Conservation (phyloP, 2,888 invertebrate species). For the Lasioglossum leucozonium region DNA sequence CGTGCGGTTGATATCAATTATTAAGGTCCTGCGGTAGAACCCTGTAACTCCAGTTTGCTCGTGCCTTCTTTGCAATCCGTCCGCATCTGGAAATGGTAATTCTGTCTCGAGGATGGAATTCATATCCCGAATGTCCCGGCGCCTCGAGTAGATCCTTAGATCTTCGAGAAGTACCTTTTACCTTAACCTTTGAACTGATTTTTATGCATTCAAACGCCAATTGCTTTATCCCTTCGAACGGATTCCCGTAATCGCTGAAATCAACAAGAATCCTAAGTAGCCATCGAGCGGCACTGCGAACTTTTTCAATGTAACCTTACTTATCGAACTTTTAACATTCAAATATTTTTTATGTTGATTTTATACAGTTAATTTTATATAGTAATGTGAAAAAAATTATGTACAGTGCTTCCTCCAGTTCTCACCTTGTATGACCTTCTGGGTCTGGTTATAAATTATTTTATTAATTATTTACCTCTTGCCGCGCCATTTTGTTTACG, state of each 20-base stretch:
- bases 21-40: constrained; percentile 44
- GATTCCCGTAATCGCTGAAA: not conserved
- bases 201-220: constrained; percentile 11
- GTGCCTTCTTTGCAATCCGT: constrained; percentile 32
- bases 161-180: constrained; percentile 1
- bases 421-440: too few species aligned
- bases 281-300: not conserved
- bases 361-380: too few species aligned
- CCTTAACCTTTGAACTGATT: constrained; percentile 27
- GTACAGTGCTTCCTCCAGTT: too few species aligned
- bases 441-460: too few species aligned
- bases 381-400: too few species aligned
- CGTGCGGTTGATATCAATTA: constrained; percentile 52
- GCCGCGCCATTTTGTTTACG: too few species aligned
- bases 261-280: not conserved
- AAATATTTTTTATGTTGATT: too few species aligned
- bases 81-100: constrained; percentile 62
- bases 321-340: too few species aligned
- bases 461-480: too few species aligned
- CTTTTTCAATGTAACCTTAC: not conserved
- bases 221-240: not conserved
- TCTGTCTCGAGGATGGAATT: constrained; percentile 43
- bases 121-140: constrained; percentile 17
- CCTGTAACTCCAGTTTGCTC: constrained; percentile 30
- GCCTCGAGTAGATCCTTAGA: constrained; percentile 16